Conservation (phyloP, 1,140 invertebrate species). For the Oncopeltus fasciatus region DNA sequence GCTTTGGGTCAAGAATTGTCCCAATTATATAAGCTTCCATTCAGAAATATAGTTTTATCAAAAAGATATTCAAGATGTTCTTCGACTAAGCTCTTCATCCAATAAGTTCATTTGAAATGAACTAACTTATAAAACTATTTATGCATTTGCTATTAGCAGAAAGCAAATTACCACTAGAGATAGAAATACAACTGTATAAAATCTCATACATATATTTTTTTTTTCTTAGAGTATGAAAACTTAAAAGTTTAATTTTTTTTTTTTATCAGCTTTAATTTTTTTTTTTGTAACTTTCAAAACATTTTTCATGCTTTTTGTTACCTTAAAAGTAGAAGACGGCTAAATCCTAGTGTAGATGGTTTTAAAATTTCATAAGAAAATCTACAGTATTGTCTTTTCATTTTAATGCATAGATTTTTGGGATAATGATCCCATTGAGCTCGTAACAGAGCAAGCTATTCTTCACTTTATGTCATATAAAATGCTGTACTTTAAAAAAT, state of each 20-base stretch:
- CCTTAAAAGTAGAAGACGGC: conserved; percentile 15
- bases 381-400: conserved; percentile 19
- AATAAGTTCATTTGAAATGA: background rate
- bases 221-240: conserved; percentile 12
- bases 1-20: too few species aligned
- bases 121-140: conserved; percentile 4
- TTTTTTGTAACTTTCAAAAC: conserved; percentile 5
- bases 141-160: conserved; percentile 6
- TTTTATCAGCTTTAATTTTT: too few species aligned
- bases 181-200: conserved; percentile 19
- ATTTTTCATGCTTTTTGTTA: conserved; percentile 2
- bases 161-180: conserved; percentile 16
- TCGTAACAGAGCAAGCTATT: conserved; percentile 2
- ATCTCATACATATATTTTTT: conserved; percentile 7
- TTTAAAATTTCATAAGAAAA: conserved; percentile 15
- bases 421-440: conserved; percentile 2
- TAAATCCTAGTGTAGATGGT: conserved; percentile 16
- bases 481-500: background rate
- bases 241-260: too few species aligned
- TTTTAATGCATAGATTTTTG: conserved; percentile 6
- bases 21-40: too few species aligned
- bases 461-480: background rate
- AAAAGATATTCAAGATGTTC: too few species aligned
- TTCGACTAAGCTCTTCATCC: too few species aligned
- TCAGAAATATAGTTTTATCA: too few species aligned